Percentiles rank a stretch among this genome's conserved stretches.
phyloP scores from a whole-genome alignment of 2,888 invertebrate genomes.

The Epirrhoe tristata region DNA sequence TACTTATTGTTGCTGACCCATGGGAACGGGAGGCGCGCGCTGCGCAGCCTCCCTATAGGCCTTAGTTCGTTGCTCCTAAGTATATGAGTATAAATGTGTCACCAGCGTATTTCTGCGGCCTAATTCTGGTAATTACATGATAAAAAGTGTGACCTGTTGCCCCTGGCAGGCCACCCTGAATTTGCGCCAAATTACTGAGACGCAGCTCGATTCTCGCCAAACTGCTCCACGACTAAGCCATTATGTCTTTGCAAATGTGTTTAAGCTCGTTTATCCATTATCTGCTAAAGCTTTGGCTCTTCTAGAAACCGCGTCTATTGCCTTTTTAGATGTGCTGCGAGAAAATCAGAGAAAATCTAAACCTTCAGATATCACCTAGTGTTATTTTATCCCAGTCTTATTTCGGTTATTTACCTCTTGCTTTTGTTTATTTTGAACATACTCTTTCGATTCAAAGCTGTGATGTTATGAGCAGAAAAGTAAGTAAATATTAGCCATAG shows the following conservation, averaged over 20 bases:
- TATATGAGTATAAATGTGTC: constrained; percentile 14
- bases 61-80: constrained; percentile 3
- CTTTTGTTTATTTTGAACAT: constrained; percentile 15
- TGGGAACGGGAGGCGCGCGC: neutral
- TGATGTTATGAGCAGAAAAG: constrained; percentile 21
- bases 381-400: neutral
- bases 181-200: constrained; percentile 65
- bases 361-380: neutral
- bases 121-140: constrained; percentile 24
- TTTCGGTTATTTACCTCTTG: neutral
- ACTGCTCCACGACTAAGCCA: constrained; percentile 44
- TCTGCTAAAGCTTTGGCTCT: constrained; percentile 5
- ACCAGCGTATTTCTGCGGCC: constrained; percentile 9
- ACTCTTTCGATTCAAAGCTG: constrained; percentile 12
- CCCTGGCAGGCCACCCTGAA: constrained; percentile 61
- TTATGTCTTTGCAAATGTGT: constrained; percentile 24
- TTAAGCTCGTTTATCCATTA: constrained; percentile 21
- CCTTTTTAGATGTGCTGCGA: neutral
- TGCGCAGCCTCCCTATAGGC: neutral
- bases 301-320: neutral
- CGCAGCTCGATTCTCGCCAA: constrained; percentile 56
- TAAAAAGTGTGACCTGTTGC: constrained; percentile 65
- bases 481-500: constrained; percentile 35
- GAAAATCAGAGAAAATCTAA: neutral
- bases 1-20: neutral